Conservation (phyloP, 2,888 invertebrate species). For the Abrostola triplasia region DNA sequence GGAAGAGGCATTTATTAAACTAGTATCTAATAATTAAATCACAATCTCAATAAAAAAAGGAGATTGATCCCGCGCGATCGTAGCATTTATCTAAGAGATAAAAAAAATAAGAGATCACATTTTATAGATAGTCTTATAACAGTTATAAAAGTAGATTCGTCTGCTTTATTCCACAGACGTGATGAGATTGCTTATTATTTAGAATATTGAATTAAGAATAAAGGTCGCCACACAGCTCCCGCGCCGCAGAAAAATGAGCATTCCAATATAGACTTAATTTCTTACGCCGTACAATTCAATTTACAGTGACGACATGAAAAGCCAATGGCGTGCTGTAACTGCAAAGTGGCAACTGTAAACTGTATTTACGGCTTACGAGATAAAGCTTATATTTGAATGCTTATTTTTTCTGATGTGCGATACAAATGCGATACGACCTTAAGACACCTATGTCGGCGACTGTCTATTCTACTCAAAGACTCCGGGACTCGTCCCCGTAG, state of each 20-base stretch:
- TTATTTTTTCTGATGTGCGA: no score
- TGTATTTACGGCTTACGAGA: no score
- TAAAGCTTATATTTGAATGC: no score
- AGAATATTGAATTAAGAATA: constrained; percentile 74
- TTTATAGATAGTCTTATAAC: constrained; percentile 69
- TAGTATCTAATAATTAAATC: neutral
- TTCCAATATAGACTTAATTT: no score
- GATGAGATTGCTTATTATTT: constrained; percentile 77
- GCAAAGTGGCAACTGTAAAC: no score
- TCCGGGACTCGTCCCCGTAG: constrained; percentile 5
- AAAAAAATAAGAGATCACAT: constrained; percentile 81
- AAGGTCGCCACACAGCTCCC: constrained; percentile 32
- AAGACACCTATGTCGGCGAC: constrained; percentile 26
- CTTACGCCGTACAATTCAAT: no score
- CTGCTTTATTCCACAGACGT: constrained; percentile 60
- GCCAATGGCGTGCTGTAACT: no score
- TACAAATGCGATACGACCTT: no score
- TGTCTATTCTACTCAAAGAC: constrained; percentile 34
- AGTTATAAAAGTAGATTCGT: constrained; percentile 52
- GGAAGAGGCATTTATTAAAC: neutral
- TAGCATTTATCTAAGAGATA: constrained; percentile 69
- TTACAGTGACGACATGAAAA: no score
- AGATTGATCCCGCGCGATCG: constrained; percentile 68
- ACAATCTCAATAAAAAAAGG: constrained; percentile 3
- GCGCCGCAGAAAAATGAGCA: no score